phyloP scores from a whole-genome alignment of 2,888 invertebrate species.

The Aphidius colemani region DNA sequence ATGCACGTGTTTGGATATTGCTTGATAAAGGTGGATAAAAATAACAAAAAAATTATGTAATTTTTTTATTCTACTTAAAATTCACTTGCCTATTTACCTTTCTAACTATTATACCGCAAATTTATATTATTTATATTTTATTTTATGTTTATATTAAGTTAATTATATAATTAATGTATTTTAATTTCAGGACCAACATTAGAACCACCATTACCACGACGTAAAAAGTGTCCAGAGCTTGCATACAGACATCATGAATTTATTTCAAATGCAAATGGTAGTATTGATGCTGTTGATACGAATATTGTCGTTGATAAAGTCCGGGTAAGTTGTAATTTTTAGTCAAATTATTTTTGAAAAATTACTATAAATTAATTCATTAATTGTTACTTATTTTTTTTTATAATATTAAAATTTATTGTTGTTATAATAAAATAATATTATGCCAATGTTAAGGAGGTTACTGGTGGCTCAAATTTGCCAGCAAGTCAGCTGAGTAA shows the following conservation, averaged over 20 bases:
- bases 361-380: background rate
- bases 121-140: no score
- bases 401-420: background rate
- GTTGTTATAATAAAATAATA: background rate
- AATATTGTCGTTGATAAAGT: slow-evolving; percentile 69
- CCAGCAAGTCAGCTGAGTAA: slow-evolving; percentile 71
- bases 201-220: slow-evolving; percentile 84
- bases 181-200: slow-evolving; percentile 63
- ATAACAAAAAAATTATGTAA: no score
- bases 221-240: slow-evolving; percentile 87
- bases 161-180: slow-evolving; percentile 28
- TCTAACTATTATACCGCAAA: no score
- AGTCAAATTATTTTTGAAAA: no score
- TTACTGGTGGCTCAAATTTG: slow-evolving; percentile 49
- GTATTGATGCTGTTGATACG: slow-evolving; percentile 67
- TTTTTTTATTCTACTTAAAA: no score
- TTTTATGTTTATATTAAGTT: background rate
- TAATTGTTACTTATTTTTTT: background rate
- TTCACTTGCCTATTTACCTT: no score
- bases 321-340: slow-evolving; percentile 61
- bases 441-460: slow-evolving; percentile 51
- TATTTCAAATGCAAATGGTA: slow-evolving; percentile 66
- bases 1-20: no score
- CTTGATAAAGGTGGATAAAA: no score
- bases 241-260: slow-evolving; percentile 87